A percentile compares a stretch with the other conserved stretches of the same genome.
Conservation (phyloP, 2,113 vertebrate species). For the Sarotherodon lohbergeri region DNA sequence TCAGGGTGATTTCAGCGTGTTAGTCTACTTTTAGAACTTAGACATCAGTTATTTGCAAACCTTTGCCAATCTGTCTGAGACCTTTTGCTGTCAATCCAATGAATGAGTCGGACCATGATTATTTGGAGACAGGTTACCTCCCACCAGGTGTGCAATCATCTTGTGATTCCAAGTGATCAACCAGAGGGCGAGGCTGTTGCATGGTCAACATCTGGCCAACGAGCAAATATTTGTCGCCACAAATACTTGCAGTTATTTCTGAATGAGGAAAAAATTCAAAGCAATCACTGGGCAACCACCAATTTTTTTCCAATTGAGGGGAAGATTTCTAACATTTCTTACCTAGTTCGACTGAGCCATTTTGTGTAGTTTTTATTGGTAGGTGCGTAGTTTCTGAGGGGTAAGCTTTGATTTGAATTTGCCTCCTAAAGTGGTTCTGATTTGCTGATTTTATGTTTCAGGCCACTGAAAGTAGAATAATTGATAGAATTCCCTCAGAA, state of each 20-base stretch:
- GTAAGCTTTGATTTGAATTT: background rate
- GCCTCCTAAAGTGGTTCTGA: background rate
- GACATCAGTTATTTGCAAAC: background rate
- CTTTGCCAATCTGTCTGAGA: background rate
- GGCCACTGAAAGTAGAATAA: background rate
- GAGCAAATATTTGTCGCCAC: background rate
- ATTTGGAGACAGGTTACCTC: background rate
- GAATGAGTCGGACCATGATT: background rate
- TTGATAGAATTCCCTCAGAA: background rate
- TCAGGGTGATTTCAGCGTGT: background rate
- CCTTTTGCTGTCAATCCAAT: background rate
- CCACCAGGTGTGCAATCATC: background rate
- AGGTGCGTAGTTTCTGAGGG: background rate
- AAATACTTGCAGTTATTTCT: background rate
- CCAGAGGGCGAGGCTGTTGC: background rate
- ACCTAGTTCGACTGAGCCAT: background rate
- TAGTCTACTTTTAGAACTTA: background rate
- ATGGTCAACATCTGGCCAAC: background rate
- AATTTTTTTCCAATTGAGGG: background rate
- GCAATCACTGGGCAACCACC: background rate
- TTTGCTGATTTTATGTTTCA: background rate
- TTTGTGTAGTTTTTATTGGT: background rate
- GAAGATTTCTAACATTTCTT: background rate
- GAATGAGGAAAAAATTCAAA: background rate
- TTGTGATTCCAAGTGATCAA: background rate